Conservation (phyloP, 2,797 vertebrate genomes). For the Limnodromus scolopaceus region DNA sequence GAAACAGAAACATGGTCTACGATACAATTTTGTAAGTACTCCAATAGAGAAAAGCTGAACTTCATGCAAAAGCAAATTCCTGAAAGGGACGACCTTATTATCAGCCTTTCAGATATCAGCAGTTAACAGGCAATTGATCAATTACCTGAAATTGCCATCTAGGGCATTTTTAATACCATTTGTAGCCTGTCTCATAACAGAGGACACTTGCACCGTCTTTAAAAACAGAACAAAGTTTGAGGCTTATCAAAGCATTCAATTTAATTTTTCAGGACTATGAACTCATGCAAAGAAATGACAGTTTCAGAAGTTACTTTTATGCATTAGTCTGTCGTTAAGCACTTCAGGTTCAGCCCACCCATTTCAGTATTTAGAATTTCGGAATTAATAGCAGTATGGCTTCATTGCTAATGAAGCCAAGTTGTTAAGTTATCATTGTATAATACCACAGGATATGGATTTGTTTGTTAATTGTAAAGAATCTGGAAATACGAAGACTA, state of each 20-base stretch:
- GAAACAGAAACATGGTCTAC: neutral
- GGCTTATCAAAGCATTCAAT: neutral
- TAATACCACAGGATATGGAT: slow-evolving; percentile 32
- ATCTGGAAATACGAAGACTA: slow-evolving; percentile 48
- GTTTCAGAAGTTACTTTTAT: neutral
- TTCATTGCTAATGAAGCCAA: slow-evolving; percentile 22
- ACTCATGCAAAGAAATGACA: neutral
- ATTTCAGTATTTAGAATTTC: slow-evolving; percentile 15
- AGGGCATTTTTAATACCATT: neutral
- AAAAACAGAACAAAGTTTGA: neutral
- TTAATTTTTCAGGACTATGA: neutral
- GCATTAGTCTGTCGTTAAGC: slow-evolving; percentile 8
- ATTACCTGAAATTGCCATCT: neutral
- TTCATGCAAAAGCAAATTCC: neutral
- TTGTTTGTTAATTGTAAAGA: slow-evolving; percentile 58
- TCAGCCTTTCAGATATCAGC: neutral
- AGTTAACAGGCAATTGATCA: neutral
- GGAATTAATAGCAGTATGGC: slow-evolving; percentile 15
- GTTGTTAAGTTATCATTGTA: slow-evolving; percentile 26
- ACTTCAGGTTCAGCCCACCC: neutral
- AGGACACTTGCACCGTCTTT: neutral
- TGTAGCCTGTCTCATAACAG: neutral
- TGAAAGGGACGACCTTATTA: neutral
- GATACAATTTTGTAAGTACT: neutral
- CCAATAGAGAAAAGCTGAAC: neutral